Evolutionary conservation across 2,888 invertebrate genomes (phyloP).

Genomic region (Mongoloraphidia duomilia): DNA sequence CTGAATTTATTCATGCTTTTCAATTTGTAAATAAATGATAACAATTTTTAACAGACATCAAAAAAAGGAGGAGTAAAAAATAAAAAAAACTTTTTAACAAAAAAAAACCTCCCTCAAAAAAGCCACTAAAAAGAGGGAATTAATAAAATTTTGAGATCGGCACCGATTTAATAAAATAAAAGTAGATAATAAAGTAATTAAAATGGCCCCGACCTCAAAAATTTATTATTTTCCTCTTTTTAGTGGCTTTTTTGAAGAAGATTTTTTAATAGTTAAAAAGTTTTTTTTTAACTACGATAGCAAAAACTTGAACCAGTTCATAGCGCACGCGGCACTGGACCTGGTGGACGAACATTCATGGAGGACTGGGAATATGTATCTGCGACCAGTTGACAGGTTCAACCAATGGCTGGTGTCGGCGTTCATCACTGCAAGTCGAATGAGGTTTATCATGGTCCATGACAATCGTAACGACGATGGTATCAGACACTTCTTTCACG

Average conservation of each 20-base stretch:
- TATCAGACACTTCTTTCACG: conserved; percentile 94
- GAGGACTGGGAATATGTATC: conserved; percentile 87
- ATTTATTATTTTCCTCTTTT: background rate
- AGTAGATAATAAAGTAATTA: too few species aligned
- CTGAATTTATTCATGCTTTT: too few species aligned
- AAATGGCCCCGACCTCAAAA: too few species aligned
- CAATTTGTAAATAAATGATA: too few species aligned
- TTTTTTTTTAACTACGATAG: conserved; percentile 79
- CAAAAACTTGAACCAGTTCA: conserved; percentile 93
- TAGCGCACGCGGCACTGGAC: conserved; percentile 96
- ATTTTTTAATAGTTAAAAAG: conserved; percentile 9
- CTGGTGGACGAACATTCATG: conserved; percentile 96
- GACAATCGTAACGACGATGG: conserved; percentile 95
- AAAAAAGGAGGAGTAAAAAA: too few species aligned
- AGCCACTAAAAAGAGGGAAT: too few species aligned
- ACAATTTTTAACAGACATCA: too few species aligned
- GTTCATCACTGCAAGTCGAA: conserved; percentile 93
- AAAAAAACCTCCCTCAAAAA: too few species aligned
- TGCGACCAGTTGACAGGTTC: conserved; percentile 95
- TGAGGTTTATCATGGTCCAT: conserved; percentile 93
- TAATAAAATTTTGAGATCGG: too few species aligned
- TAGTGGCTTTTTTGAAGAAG: too few species aligned
- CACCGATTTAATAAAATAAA: too few species aligned
- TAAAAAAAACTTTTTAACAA: too few species aligned
- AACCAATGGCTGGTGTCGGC: conserved; percentile 99